These are phyloP conservation scores for Apodemus speciosus DNA, from an alignment of 2,113 vertebrate species.

Conservation along the genomic window DNA sequence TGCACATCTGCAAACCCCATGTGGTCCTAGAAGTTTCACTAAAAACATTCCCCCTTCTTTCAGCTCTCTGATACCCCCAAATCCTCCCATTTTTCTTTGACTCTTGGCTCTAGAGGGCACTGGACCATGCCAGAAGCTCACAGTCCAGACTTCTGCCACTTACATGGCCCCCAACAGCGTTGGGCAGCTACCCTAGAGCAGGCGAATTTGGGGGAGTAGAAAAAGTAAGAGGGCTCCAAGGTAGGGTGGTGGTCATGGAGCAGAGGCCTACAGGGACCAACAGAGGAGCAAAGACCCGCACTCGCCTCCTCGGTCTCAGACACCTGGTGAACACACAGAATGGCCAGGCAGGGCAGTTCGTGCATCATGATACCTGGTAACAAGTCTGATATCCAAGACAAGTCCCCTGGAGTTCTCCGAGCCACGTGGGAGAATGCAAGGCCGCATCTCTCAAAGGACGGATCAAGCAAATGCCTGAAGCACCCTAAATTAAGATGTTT, in stretches of 20 bases:
- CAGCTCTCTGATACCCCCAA: neutral
- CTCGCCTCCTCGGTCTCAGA: neutral
- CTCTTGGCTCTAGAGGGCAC: neutral
- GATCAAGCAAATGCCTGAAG: neutral
- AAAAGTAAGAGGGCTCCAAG: neutral
- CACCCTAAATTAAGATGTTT: neutral
- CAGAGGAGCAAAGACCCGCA: too few relatives aligned
- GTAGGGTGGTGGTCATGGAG: neutral
- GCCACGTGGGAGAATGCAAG: neutral
- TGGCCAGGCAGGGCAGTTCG: neutral
- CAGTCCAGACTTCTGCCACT: rapidly evolving
- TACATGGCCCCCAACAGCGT: neutral
- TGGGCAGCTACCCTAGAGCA: neutral
- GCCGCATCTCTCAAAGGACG: neutral
- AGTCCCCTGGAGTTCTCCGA: neutral
- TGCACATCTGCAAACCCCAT: neutral
- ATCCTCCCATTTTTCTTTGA: neutral
- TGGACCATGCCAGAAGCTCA: neutral
- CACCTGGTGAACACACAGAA: neutral
- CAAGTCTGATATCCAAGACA: neutral
- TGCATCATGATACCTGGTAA: neutral
- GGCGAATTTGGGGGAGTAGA: neutral
- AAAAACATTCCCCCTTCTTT: neutral
- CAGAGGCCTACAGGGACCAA: neutral
- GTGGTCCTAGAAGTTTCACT: neutral